Conservation (phyloP, 2,888 invertebrate species). For the Sphinx pinastri region DNA sequence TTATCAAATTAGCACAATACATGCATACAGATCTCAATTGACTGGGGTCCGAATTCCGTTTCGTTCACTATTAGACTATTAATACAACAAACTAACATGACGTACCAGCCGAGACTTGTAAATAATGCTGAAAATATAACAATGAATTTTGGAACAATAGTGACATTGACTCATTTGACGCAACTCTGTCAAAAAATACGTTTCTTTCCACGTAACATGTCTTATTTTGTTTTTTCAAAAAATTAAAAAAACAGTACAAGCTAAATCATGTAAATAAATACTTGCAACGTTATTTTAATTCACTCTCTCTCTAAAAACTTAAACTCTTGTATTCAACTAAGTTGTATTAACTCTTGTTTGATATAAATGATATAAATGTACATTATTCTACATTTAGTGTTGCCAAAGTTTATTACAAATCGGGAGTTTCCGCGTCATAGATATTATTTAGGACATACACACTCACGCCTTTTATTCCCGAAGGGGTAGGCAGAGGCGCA, state of each 20-base stretch:
- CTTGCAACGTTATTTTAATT: not conserved
- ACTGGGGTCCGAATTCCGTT: slow-evolving; percentile 9
- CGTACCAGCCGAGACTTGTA: too few relatives aligned
- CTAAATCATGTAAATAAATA: not conserved
- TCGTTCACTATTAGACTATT: not conserved
- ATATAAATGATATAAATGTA: too few relatives aligned
- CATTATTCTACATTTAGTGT: too few relatives aligned
- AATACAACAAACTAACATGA: not conserved
- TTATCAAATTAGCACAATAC: slow-evolving; percentile 51
- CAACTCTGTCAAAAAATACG: not conserved
- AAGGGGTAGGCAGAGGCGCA: too few relatives aligned
- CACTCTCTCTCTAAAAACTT: too few relatives aligned
- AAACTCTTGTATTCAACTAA: too few relatives aligned
- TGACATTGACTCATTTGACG: slow-evolving; percentile 22
- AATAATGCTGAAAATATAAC: slow-evolving; percentile 2
- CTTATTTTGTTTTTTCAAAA: not conserved
- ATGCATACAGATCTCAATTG: slow-evolving; percentile 37
- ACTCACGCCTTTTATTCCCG: too few relatives aligned
- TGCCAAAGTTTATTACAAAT: too few relatives aligned
- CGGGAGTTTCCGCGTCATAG: too few relatives aligned
- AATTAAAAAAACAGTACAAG: not conserved
- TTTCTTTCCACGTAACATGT: not conserved
- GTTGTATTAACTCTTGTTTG: too few relatives aligned
- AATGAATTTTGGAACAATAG: not conserved
- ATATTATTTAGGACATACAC: too few relatives aligned